Conservation (phyloP, 23 tunicate genomes). For the Ascidia mentula region DNA sequence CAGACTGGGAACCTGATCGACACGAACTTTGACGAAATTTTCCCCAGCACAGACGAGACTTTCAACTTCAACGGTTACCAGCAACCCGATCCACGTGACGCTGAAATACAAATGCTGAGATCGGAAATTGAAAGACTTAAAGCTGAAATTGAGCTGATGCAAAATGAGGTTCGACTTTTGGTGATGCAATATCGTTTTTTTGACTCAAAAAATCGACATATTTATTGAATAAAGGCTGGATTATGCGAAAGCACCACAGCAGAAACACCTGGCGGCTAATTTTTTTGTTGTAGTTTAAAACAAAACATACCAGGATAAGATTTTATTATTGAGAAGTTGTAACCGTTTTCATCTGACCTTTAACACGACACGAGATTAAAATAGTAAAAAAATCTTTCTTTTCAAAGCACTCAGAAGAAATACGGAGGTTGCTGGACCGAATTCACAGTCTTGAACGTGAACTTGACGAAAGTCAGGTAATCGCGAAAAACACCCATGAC, state of each 20-base stretch:
- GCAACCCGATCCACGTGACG: slow-evolving; percentile 69
- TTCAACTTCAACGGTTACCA: slow-evolving; percentile 35
- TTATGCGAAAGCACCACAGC: not conserved
- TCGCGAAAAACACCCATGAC: slow-evolving; percentile 34
- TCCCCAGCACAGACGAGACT: slow-evolving; percentile 42
- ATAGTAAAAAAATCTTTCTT: not conserved
- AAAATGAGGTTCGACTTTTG: slow-evolving; percentile 43
- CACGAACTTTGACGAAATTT: slow-evolving; percentile 71
- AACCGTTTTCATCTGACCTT: too few relatives aligned
- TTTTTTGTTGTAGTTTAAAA: too few relatives aligned
- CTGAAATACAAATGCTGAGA: slow-evolving; percentile 43
- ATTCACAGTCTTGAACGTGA: slow-evolving; percentile 63
- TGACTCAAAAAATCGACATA: not conserved
- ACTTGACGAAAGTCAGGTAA: slow-evolving; percentile 35
- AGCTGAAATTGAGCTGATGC: slow-evolving; percentile 69
- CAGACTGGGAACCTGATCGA: slow-evolving; percentile 44
- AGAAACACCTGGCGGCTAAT: too few relatives aligned
- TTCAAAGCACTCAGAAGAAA: slow-evolving; percentile 56
- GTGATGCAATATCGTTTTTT: too few relatives aligned
- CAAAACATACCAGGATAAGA: too few relatives aligned
- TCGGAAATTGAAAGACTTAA: slow-evolving; percentile 69
- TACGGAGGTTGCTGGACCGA: slow-evolving; percentile 54
- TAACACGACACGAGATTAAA: too few relatives aligned
- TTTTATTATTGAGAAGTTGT: too few relatives aligned
- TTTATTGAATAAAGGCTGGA: not conserved